These are phyloP conservation scores for Takifugu rubripes DNA, from an alignment of 2,797 vertebrate species.

Conservation along the genomic window DNA sequence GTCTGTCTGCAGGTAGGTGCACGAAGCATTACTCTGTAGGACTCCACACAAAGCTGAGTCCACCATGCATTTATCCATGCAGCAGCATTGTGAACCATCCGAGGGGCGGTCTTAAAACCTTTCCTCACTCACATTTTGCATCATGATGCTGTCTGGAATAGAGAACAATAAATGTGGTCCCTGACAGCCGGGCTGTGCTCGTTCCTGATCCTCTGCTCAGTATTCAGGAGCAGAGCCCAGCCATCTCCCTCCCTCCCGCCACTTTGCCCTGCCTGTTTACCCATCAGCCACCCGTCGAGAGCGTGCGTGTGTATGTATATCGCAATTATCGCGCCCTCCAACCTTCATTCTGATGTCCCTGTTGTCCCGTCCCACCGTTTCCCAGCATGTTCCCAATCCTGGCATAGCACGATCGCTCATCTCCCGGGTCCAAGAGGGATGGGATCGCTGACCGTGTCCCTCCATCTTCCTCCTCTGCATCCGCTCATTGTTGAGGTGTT, in stretches of 20 bases:
- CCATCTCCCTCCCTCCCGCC: constrained; percentile 50
- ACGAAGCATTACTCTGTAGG: not conserved
- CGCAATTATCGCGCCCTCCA: constrained; percentile 65
- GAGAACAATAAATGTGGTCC: constrained; percentile 50
- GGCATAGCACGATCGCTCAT: constrained; percentile 75
- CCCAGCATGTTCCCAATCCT: constrained; percentile 73
- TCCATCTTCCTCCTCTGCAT: constrained; percentile 42
- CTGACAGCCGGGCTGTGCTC: constrained; percentile 52
- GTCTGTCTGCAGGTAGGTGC: constrained; percentile 87
- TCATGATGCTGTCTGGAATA: constrained; percentile 48
- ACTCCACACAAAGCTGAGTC: too few species aligned
- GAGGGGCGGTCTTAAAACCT: constrained; percentile 24
- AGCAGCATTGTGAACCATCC: constrained; percentile 5
- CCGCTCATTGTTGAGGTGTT: constrained; percentile 36
- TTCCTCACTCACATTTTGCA: constrained; percentile 40
- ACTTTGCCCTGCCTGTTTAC: constrained; percentile 69
- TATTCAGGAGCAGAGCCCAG: constrained; percentile 68
- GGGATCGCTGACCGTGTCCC: constrained; percentile 51
- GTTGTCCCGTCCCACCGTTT: constrained; percentile 38
- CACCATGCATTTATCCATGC: not conserved
- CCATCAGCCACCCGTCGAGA: constrained; percentile 69
- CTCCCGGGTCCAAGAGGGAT: constrained; percentile 64
- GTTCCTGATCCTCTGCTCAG: constrained; percentile 72
- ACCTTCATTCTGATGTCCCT: constrained; percentile 42
- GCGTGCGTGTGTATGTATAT: constrained; percentile 71